phyloP scores from a whole-genome alignment of 2,888 invertebrate species.

The Electrophaes corylata region DNA sequence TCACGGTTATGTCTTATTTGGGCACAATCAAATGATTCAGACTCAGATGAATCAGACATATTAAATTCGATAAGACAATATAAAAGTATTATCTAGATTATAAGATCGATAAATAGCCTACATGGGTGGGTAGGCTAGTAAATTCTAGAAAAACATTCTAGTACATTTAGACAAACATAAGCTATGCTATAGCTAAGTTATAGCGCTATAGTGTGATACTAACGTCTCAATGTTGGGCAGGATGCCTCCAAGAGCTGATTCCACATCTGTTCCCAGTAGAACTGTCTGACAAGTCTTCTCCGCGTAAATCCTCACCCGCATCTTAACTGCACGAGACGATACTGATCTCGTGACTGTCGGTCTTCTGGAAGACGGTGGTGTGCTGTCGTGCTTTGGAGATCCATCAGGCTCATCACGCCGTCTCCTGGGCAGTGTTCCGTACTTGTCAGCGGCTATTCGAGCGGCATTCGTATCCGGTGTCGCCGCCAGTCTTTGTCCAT shows the following conservation, averaged over 20 bases:
- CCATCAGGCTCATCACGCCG: slow-evolving; percentile 86
- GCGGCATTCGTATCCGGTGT: slow-evolving; percentile 64
- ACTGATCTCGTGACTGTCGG: slow-evolving; percentile 71
- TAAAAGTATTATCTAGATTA: no score
- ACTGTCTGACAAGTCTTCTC: slow-evolving; percentile 92
- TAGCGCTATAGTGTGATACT: no score
- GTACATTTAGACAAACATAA: not conserved
- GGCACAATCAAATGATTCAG: no score
- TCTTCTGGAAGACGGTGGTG: slow-evolving; percentile 66
- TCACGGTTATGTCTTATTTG: no score
- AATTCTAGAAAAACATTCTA: no score
- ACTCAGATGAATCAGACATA: no score
- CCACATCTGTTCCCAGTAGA: slow-evolving; percentile 88
- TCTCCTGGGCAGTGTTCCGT: slow-evolving; percentile 91
- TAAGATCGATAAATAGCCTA: no score
- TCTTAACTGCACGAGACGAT: slow-evolving; percentile 70
- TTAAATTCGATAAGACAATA: no score
- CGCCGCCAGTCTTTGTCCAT: slow-evolving; percentile 68
- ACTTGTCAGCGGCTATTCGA: slow-evolving; percentile 86
- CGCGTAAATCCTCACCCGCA: slow-evolving; percentile 89
- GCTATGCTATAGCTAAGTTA: no score
- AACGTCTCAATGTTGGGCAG: slow-evolving; percentile 76
- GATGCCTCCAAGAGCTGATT: slow-evolving; percentile 88
- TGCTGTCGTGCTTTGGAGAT: slow-evolving; percentile 72
- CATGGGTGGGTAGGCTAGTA: no score